Evolutionary conservation across 2,113 vertebrate species (phyloP), one percentile per base, ranked within the genome.

Genomic region (Ivindomyrus marchei): DNA sequence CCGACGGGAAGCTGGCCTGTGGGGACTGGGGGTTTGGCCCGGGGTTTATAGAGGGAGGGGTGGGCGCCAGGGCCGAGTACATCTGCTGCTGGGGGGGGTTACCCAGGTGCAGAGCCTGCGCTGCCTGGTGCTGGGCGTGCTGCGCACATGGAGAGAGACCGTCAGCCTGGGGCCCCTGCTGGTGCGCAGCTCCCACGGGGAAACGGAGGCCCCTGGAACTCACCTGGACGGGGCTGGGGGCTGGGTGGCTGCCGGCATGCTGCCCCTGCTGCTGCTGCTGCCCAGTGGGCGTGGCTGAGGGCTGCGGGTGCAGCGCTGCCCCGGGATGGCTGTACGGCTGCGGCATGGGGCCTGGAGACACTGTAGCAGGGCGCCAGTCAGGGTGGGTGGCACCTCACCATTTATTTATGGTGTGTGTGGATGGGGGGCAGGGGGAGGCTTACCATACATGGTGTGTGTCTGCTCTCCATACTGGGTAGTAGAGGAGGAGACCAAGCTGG

Each of bases 391-490:
- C 21, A 10, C 19, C 36, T 86, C 17, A 24, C 3, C 19, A 89
- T 70, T 13, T 31, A 9, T 9, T 62, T 62, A 53, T 99, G 85
- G 98, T 0, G 10, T 2, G 95, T 99, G 98, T 3, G 9, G 1
- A 50, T 53, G 45, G 36, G 91, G 1, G 36, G 27, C 27, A 0
- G 27, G 13, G 36, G 50, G 27, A 1, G n/a, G 8, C 98, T 91
- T 98, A 99, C 98, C 98, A 97, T 99, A 99, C 98, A 99, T 99
- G 85, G 98, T 97, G 95, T 99, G 98, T 86, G 98, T 98, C 97
- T 99, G 98, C 94, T 99, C 98, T 91, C 96, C 97, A 92, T 98
- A 99, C 95, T 99, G 98, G 92, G 97, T 95, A 88, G 97, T 97
- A 50, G 98, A 97, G 86, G 98, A 98, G 9, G 98, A 98, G 58